These are phyloP conservation scores for Chaetophractus vellerosus DNA, from an alignment of 2,797 vertebrate genomes.

Conservation along the genomic window DNA sequence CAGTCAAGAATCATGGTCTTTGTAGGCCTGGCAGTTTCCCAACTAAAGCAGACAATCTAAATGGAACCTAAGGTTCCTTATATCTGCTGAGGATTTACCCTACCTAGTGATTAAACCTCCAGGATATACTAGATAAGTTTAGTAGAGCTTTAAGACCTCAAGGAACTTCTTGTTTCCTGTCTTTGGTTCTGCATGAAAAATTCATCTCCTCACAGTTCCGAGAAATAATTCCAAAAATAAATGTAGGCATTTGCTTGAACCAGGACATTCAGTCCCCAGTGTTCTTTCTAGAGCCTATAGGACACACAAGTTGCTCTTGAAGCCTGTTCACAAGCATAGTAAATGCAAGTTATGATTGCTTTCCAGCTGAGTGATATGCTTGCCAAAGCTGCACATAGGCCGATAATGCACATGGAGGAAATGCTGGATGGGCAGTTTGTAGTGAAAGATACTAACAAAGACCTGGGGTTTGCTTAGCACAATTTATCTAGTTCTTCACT, in stretches of 20 bases:
- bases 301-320: slow-evolving; percentile 69
- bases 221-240: slow-evolving; percentile 84
- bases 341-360: slow-evolving; percentile 58
- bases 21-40: slow-evolving; percentile 60
- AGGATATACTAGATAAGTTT: slow-evolving; percentile 33
- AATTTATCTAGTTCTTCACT: slow-evolving; percentile 53
- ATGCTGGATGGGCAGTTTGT: slow-evolving; percentile 56
- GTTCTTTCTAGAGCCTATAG: slow-evolving; percentile 75
- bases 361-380: slow-evolving; percentile 61
- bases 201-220: slow-evolving; percentile 74
- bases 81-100: slow-evolving; percentile 68
- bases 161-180: slow-evolving; percentile 66
- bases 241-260: slow-evolving; percentile 76
- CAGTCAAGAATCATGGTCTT: slow-evolving; percentile 63
- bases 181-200: slow-evolving; percentile 68
- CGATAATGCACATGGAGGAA: slow-evolving; percentile 67
- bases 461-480: slow-evolving; percentile 57
- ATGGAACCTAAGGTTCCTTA: slow-evolving; percentile 69
- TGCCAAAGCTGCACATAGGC: slow-evolving; percentile 43
- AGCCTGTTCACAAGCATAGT: slow-evolving; percentile 60
- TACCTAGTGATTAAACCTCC: slow-evolving; percentile 76
- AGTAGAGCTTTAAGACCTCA: slow-evolving; percentile 53
- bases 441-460: neutral
- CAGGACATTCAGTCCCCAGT: slow-evolving; percentile 78
- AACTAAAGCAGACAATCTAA: slow-evolving; percentile 65